These are phyloP conservation scores for Xenopus borealis DNA, from an alignment of 2,113 vertebrate genomes.

Conservation along the genomic window DNA sequence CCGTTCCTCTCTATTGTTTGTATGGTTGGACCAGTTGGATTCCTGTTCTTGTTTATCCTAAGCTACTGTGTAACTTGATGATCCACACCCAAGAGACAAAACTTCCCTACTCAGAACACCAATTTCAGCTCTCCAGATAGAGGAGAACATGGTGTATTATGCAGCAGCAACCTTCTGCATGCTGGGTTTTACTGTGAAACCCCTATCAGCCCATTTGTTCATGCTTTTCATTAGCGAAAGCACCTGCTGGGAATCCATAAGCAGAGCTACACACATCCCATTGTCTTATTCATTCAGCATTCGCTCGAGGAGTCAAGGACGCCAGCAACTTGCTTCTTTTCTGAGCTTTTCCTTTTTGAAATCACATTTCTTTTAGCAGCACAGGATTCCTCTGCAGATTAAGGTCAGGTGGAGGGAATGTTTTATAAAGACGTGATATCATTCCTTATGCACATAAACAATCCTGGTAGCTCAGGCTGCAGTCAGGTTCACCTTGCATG, in stretches of 20 bases:
- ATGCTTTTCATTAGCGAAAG: slow-evolving; percentile 20
- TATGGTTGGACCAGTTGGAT: neutral
- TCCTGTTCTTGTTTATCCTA: neutral
- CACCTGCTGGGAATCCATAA: slow-evolving; percentile 27
- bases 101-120: no score
- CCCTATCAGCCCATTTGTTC: slow-evolving; percentile 2
- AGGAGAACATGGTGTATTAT: neutral
- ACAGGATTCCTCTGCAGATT: slow-evolving; percentile 17
- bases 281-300: slow-evolving; percentile 33
- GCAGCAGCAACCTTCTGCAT: neutral
- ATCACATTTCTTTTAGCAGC: slow-evolving; percentile 1
- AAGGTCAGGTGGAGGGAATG: slow-evolving; percentile 18
- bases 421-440: slow-evolving; percentile 24
- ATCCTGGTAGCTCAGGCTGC: neutral
- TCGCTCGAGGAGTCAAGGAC: slow-evolving; percentile 19
- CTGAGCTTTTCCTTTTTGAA: slow-evolving; percentile 2
- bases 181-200: slow-evolving; percentile 17
- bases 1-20: neutral
- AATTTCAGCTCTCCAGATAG: neutral
- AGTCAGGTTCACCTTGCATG: slow-evolving; percentile 19
- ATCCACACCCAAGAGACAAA: neutral
- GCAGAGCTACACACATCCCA: slow-evolving; percentile 16
- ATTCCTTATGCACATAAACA: slow-evolving; percentile 25
- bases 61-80: neutral
- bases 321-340: neutral